phyloP scores from a whole-genome alignment of 2,888 invertebrate genomes.

The Electrophaes corylata region DNA sequence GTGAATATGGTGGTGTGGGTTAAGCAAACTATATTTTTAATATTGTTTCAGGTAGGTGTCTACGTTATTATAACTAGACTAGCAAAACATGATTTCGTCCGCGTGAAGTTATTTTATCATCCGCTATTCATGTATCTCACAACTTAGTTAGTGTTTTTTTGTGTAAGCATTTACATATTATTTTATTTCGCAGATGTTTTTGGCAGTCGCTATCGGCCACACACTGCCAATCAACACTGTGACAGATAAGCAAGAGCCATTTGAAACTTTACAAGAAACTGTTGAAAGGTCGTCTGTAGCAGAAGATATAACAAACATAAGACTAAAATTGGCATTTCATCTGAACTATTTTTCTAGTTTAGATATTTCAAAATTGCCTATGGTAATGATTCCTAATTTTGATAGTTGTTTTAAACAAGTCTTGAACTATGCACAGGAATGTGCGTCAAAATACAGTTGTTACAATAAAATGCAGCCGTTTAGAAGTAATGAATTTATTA shows the following conservation, averaged over 20 bases:
- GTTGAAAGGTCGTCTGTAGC: background rate
- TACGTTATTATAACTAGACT: too few relatives aligned
- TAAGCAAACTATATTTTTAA: background rate
- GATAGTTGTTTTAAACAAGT: background rate
- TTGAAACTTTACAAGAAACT: background rate
- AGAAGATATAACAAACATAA: background rate
- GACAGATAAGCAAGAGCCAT: background rate
- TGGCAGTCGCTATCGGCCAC: background rate
- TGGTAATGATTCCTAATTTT: background rate
- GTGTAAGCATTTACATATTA: too few relatives aligned
- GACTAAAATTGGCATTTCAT: background rate
- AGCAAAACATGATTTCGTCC: too few relatives aligned
- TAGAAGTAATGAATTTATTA: background rate
- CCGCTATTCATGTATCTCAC: too few relatives aligned
- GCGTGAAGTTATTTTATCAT: too few relatives aligned
- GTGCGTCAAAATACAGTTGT: background rate
- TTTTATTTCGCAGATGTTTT: background rate
- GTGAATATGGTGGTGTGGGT: conserved; percentile 12
- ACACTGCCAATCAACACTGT: conserved; percentile 2
- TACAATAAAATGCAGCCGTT: background rate
- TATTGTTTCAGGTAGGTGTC: conserved; percentile 7
- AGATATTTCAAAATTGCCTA: background rate
- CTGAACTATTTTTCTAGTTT: background rate
- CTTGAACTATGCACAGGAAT: background rate
- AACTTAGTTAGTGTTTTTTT: too few relatives aligned